Evolutionary conservation across 1,140 invertebrate genomes (phyloP).

Genomic region (Penaeus vannamei): DNA sequence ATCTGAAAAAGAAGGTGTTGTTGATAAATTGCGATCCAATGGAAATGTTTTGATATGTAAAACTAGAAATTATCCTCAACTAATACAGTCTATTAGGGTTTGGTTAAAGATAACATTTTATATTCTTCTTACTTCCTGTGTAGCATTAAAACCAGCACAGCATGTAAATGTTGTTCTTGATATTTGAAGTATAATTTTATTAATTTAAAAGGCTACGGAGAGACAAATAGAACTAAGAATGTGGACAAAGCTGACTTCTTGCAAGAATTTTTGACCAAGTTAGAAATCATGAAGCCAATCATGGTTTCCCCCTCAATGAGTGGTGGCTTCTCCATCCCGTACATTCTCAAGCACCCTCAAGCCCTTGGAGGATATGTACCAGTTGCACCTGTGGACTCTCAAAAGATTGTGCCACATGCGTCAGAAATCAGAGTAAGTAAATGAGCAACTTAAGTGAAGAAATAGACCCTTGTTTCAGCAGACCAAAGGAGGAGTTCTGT

Average conservation of each 20-base stretch:
- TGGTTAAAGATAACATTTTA: too few relatives aligned
- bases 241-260: constrained; percentile 51
- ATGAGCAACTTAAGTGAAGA: background rate
- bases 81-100: too few relatives aligned
- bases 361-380: constrained; percentile 71
- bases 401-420: constrained; percentile 59
- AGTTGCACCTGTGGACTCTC: constrained; percentile 72
- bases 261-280: constrained; percentile 19
- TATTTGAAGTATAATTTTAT: constrained; percentile 6
- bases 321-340: constrained; percentile 72
- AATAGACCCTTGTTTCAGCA: too few relatives aligned
- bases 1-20: too few relatives aligned
- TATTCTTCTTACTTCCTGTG: too few relatives aligned
- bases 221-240: background rate
- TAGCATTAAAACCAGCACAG: background rate
- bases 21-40: too few relatives aligned
- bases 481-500: too few relatives aligned
- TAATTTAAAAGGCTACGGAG: constrained; percentile 46
- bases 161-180: background rate
- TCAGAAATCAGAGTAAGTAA: constrained; percentile 44
- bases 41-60: too few relatives aligned
- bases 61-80: too few relatives aligned
- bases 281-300: constrained; percentile 68
- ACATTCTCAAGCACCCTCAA: constrained; percentile 70
- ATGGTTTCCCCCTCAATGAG: constrained; percentile 74